Base-by-base conservation (phyloP, 1,140 invertebrate genomes). In the Leptinotarsa undecemlineata region DNA sequence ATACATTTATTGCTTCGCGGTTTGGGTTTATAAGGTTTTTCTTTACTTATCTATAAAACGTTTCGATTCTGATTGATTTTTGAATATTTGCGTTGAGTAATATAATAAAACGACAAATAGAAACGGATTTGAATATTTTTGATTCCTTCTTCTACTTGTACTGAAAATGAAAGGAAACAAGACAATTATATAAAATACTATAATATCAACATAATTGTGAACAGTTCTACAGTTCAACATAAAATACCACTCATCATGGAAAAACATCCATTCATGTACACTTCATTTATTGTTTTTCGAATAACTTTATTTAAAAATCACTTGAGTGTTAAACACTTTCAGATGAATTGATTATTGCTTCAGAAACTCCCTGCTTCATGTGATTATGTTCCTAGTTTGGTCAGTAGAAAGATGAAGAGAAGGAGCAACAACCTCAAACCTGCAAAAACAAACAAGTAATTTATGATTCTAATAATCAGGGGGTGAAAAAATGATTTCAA, bases 301-400 rank as follows among this genome's bases (percentile, higher is more conserved):
- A 57, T 17, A 57, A 17, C 51, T 57, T 57, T 5, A 57, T 57
- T 19, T 15, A 57, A 57, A 57, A 57, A 17, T 57, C 51, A 57
- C 51, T 57, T 15, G 4, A 57, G n/a, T 57, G n/a, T 64, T 23
- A 13, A 4, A 64, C 20, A 13, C 20, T 20, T 15, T 21, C 26
- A 21, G 63, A 20, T 64, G 4, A 64, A 64, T 15, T 15, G 20
- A 8, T 64, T 64, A 64, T 64, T 64, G 63, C 63, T 64, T 64
- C 0, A 64, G 33, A 64, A 64, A 64, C 63, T 64, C 20, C 63
- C 26, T 23, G 63, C 26, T 64, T 20, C 63, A 64, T 20, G 23
- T 69, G 68, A 69, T 69, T 69, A 69, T 69, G 68, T 69, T 51
- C 33, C 33, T n/a, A 69, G 68, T 69, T 69, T 69, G 33, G 68